Evolutionary conservation across 2,888 invertebrate genomes (phyloP), one percentile per base, ranked within the genome.

Genomic region (Octodonta nipae): DNA sequence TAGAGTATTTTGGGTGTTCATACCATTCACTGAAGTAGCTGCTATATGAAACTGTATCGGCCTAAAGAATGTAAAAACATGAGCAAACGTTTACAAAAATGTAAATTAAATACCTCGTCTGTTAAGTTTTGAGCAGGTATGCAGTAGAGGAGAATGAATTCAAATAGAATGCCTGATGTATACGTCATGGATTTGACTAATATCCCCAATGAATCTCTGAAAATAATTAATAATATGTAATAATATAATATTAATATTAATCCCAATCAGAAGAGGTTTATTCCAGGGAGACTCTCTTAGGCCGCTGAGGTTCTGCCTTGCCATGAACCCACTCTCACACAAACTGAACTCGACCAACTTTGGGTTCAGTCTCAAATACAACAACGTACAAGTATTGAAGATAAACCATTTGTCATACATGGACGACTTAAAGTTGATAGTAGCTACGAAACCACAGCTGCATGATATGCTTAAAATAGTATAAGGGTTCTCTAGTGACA

Each of bases 1-100:
- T 30, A 6, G 10, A 12, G 13, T 17, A 12, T 20, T 30, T 12
- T 2, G 12, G 11, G 10, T 30, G 20, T 11, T 17, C 30, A 17
- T 3, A 13, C 30, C 30, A 30, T n/a, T 20, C 4, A 22, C 30
- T 30, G 13, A 17, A 30, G 13, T 16, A 30, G 2, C 13, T 15
- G 7, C 22, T 17, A 7, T 7, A 12, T 12, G 13, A 12, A 2
- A 30, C 20, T 12, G 7, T 30, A 17, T 20, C 15, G 1, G 30
- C 30, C 30, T 30, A 13, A 20, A 12, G 26, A 26, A 22, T 22
- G n/a, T 3, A 11, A 22, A 4, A 22, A n/a, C 2, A 3, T 22
- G 10, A 3, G 11, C 10, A 22, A 22, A 11, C 2, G 3, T 22
- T 22, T 3, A 22, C n/a, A n/a, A 11, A 22, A 22, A 3, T 22